A percentile compares a stretch with the other conserved stretches of the same genome.
Conservation (phyloP, 2,113 vertebrate species). For the Charina bottae region DNA sequence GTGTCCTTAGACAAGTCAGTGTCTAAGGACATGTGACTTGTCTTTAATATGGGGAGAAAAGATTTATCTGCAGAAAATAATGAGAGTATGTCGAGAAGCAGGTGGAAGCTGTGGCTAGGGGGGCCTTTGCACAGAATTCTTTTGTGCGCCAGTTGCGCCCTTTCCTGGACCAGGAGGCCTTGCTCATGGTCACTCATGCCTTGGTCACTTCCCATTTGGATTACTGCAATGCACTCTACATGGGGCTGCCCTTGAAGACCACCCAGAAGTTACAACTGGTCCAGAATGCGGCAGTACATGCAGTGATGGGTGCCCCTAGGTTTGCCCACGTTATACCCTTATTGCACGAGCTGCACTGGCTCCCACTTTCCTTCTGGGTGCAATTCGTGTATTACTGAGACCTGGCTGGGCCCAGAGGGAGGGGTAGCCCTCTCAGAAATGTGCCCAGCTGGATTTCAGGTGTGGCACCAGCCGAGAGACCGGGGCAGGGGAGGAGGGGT, state of each 20-base stretch:
- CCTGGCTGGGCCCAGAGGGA: too few relatives aligned
- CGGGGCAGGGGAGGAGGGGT: too few relatives aligned
- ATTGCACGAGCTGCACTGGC: background rate
- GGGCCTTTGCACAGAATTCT: background rate
- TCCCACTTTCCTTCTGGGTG: background rate
- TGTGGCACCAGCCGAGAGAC: too few relatives aligned
- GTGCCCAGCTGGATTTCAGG: too few relatives aligned
- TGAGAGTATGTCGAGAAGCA: background rate
- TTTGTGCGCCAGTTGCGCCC: too few relatives aligned
- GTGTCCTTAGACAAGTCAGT: background rate
- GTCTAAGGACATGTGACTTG: background rate
- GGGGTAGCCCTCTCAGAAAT: too few relatives aligned
- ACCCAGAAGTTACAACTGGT: background rate
- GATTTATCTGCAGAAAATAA: background rate
- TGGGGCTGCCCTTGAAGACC: background rate
- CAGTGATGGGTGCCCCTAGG: background rate
- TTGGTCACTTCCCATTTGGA: background rate
- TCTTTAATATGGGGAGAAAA: background rate
- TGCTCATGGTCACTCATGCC: background rate
- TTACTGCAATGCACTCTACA: background rate
- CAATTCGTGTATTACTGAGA: too few relatives aligned
- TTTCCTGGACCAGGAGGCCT: too few relatives aligned
- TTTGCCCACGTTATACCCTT: background rate
- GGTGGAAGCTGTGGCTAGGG: background rate
- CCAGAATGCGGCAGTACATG: background rate